Evolutionary conservation across 2,113 vertebrate genomes (phyloP).

Genomic region (Crotalus tigris): DNA sequence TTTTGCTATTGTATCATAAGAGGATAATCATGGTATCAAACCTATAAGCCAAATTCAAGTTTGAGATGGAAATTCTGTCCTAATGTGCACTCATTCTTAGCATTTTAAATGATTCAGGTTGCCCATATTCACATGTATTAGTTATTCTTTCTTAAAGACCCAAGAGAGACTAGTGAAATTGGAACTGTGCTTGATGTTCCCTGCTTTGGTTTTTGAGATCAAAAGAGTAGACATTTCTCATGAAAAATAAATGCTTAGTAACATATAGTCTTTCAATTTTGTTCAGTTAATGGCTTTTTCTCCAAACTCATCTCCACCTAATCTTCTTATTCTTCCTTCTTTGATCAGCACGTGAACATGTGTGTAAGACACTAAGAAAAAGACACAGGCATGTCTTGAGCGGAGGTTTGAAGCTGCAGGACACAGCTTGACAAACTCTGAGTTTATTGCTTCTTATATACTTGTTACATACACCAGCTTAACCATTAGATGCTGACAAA

Average conservation of each 20-base stretch:
- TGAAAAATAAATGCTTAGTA: background rate
- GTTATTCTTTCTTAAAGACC: background rate
- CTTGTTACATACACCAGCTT: too few species aligned
- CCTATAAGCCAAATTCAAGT: background rate
- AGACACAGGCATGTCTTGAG: too few species aligned
- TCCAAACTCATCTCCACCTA: background rate
- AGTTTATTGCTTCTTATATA: too few species aligned
- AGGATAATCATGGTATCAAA: background rate
- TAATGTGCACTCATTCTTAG: background rate
- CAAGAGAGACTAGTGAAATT: background rate
- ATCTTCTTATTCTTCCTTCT: too few species aligned
- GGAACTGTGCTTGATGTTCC: background rate
- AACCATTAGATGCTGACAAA: too few species aligned
- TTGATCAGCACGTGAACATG: background rate
- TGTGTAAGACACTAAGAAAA: too few species aligned
- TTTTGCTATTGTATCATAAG: constrained; percentile 1
- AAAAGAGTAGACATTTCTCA: background rate
- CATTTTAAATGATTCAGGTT: background rate
- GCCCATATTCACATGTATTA: background rate
- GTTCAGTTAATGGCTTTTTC: background rate
- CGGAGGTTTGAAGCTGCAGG: too few species aligned
- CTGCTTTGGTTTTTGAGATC: background rate
- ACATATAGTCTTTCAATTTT: background rate
- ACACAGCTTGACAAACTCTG: too few species aligned
- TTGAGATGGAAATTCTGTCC: background rate